Conservation (phyloP, 2,888 invertebrate species). For the Netelia inedita region DNA sequence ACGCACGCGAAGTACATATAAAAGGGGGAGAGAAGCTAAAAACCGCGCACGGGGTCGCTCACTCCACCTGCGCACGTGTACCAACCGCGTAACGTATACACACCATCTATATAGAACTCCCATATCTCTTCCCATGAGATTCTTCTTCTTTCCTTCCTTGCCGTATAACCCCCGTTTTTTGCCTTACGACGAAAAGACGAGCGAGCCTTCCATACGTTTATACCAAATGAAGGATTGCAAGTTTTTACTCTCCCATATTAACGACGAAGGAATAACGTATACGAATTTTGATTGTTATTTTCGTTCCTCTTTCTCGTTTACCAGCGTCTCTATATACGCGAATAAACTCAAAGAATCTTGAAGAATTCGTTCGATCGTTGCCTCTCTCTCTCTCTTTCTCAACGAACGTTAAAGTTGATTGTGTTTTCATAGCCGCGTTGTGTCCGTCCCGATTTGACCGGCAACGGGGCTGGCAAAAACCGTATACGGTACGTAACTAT, state of each 20-base stretch:
- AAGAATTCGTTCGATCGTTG: neutral
- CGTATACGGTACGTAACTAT: neutral
- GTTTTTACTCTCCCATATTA: neutral
- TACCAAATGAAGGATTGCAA: neutral
- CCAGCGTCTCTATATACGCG: neutral
- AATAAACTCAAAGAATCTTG: neutral
- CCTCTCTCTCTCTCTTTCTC: neutral
- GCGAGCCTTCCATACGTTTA: neutral
- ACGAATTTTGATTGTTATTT: neutral
- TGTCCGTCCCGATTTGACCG: neutral
- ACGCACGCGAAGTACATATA: slow-evolving; percentile 21
- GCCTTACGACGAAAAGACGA: neutral
- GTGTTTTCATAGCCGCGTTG: neutral
- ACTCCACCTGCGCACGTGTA: slow-evolving; percentile 80
- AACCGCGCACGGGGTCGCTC: slow-evolving; percentile 72
- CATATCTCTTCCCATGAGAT: slow-evolving; percentile 17
- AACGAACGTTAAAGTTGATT: neutral
- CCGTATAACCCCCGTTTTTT: neutral
- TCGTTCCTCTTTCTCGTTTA: neutral
- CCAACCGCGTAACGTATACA: slow-evolving; percentile 74
- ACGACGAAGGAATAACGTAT: neutral
- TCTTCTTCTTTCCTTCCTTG: neutral
- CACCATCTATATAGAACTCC: slow-evolving; percentile 3
- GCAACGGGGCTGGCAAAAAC: neutral
- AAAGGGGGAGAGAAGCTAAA: slow-evolving; percentile 54